Evolutionary conservation across 2,797 vertebrate species (phyloP).

Genomic region (Pteronotus mesoamericanus): DNA sequence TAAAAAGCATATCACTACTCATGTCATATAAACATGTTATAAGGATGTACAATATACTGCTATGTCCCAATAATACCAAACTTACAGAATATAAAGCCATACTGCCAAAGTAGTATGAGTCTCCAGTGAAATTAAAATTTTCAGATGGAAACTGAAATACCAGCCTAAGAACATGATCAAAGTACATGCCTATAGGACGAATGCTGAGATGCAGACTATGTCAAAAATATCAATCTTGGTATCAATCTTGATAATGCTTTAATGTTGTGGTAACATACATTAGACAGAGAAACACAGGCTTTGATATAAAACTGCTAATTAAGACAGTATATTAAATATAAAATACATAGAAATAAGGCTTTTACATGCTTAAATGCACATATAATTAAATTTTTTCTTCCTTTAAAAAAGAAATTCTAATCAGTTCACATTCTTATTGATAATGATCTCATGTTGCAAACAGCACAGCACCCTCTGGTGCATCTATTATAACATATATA

Average conservation of each 20-base stretch:
- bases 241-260: not conserved
- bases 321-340: constrained; percentile 53
- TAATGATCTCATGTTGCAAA: constrained; percentile 72
- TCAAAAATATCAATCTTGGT: not conserved
- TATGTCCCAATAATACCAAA: not conserved
- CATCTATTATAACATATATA: constrained; percentile 64
- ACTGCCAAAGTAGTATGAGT: not conserved
- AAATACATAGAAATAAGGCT: constrained; percentile 11
- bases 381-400: constrained; percentile 57
- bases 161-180: not conserved
- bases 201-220: not conserved
- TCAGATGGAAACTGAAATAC: not conserved
- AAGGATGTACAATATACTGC: not conserved
- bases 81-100: not conserved
- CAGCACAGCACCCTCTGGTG: constrained; percentile 83
- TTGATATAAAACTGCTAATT: constrained; percentile 20
- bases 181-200: not conserved
- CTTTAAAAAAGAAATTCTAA: constrained; percentile 54
- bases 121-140: not conserved
- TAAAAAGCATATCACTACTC: constrained; percentile 30
- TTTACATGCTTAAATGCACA: constrained; percentile 36
- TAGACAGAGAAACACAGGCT: not conserved
- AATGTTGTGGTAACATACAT: not conserved
- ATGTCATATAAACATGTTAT: not conserved
- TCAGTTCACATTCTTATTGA: constrained; percentile 57